phyloP scores from a whole-genome alignment of 1,140 invertebrate genomes.

The Zophobas morio region DNA sequence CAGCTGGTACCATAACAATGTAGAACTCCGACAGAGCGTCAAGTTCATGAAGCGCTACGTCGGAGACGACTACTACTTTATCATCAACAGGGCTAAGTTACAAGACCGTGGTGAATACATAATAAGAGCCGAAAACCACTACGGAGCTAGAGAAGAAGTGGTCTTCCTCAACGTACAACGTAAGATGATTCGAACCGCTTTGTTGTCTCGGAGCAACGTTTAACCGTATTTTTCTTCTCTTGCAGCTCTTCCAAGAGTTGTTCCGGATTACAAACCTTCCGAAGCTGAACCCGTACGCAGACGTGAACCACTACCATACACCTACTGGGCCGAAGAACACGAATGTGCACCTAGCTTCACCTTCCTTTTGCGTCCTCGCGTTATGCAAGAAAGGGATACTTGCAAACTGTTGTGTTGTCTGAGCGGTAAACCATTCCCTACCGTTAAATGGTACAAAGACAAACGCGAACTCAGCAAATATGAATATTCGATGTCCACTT shows the following conservation, averaged over 20 bases:
- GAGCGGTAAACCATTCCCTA: constrained; percentile 93
- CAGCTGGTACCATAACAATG: constrained; percentile 95
- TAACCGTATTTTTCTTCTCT: constrained; percentile 53
- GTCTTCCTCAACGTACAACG: constrained; percentile 98
- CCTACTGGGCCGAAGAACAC: constrained; percentile 90
- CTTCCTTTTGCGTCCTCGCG: constrained; percentile 96
- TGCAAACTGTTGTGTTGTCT: constrained; percentile 98
- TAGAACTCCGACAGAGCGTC: constrained; percentile 95
- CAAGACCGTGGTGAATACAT: constrained; percentile 98
- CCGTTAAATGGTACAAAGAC: constrained; percentile 95
- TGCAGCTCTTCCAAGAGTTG: constrained; percentile 85
- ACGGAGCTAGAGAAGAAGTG: constrained; percentile 95
- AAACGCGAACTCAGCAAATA: constrained; percentile 90
- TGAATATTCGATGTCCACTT: constrained; percentile 90
- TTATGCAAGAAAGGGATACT: constrained; percentile 95
- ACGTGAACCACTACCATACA: constrained; percentile 86
- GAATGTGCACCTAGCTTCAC: constrained; percentile 95
- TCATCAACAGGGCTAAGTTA: constrained; percentile 95
- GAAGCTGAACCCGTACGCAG: constrained; percentile 81
- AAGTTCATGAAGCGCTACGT: constrained; percentile 99
- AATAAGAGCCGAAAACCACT: constrained; percentile 97
- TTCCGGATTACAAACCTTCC: constrained; percentile 80
- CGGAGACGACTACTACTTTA: constrained; percentile 97
- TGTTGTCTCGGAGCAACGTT: too few relatives aligned
- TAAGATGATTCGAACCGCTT: constrained; percentile 69